Evolutionary conservation across 2,888 invertebrate genomes (phyloP), one percentile per base, ranked within the genome.

Genomic region (Clepsis dumicolana): DNA sequence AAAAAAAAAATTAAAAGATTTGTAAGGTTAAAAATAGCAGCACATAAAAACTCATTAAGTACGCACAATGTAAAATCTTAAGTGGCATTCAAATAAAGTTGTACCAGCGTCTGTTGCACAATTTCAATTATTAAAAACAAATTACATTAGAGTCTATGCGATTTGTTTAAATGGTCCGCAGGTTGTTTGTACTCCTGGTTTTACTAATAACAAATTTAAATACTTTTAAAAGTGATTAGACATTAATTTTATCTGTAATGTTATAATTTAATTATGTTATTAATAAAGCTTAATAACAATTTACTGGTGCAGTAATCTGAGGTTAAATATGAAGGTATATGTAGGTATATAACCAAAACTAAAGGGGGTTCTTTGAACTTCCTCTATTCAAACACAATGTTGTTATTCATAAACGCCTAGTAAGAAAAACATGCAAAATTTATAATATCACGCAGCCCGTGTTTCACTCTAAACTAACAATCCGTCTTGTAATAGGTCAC

Each of bases 81-180:
- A 25, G 41, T 53, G 50, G 48, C 60, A 57, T 62, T 35, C 18
- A 64, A 53, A 69, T 57, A 53, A 32, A 52, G 21, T 25, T 16
- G 53, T 53, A 41, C 44, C 67, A 68, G 70, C 70, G 70, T 72
- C 65, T 61, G 68, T 64, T 65, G 70, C 71, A 69, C 65, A 66
- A 48, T 70, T 72, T 72, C 67, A 70, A 72, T 72, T 70, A 72
- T 72, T 64, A 70, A 67, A 70, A 72, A 70, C 67, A 70, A 72
- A 72, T 72, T 72, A 72, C 64, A 63, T 60, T 67, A 38, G 59
- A 67, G 65, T 67, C 62, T 70, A 61, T 70, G 57, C 61, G 66
- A 35, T 48, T 64, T 48, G 59, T 35, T 70, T 35, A 53, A 67
- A 66, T 70, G 61, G 32, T 70, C 64, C 44, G 62, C 56, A 50